Evolutionary conservation across 2,797 vertebrate species (phyloP), one percentile per base, ranked within the genome.

Genomic region (Telmatherina bonti): DNA sequence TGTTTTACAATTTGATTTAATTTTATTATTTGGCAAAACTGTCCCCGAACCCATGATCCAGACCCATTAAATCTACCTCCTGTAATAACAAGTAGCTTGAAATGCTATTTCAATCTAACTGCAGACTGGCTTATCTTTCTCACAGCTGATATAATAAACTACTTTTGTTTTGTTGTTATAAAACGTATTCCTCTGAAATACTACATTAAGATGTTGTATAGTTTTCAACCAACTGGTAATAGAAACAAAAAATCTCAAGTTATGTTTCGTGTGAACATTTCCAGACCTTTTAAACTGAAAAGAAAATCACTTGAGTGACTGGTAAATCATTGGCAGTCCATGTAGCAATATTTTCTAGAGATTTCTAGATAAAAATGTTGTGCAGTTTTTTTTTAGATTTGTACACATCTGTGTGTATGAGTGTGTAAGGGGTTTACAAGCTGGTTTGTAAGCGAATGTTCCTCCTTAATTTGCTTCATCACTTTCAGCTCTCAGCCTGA

Each of bases 201-300:
- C 35, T 13, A 15, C 13, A 16, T 53, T 10, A 20, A 36, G 36
- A 20, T 33, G 47, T 33, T 15, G 24, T 43, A 43, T 2, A 51
- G 10, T 52, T 52, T 13, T 27, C 24, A 52, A 52, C 49, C 49
- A 24, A 24, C 74, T 79, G 62, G 68, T 35, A 71, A 51, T 43
- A 78, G 43, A 76, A 73, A n/a, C n/a, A 64, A 31, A 62, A 61
- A 8, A 35, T 30, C 52, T 49, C 60, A 54, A 51, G n/a, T n/a
- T 74, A 51, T 88, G 77, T 67, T 82, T 58, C 45, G 69, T 74
- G 52, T 84, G 72, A 91, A 78, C 79, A 81, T 85, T 85, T 92
- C 87, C 89, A 93, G 88, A 91, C 88, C 85, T 79, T 74, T 63
- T 85, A 69, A 88, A 85, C 68, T 33, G 64, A 84, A 65, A 85